Base-by-base conservation (phyloP, 2,113 vertebrate species). In the Haplochromis vanheusdeni region DNA sequence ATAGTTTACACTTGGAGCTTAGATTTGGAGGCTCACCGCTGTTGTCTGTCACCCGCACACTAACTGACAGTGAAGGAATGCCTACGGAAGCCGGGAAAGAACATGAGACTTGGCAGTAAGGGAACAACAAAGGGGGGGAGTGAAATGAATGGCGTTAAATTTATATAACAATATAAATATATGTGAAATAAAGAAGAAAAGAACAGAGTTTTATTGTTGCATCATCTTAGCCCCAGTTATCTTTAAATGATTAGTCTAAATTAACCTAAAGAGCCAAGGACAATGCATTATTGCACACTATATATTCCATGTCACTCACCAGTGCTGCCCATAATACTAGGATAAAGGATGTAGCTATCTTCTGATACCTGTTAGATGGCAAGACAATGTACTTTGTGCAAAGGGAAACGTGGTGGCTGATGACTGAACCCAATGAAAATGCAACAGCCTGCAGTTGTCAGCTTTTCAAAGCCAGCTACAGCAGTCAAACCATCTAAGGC, bases 81-180 rank as follows among this genome's bases (percentile, higher is more conserved):
- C 83, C 89, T 96, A 97, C 95, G 96, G 96, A 87, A 94, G 91
- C 94, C 94, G 40, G 79, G 16, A 83, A 93, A 92, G 94, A 92
- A 93, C 96, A 86, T 17, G 13, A n/a, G 47, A 19, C 7, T 7
- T 12, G 28, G 6, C 10, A 4, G 55, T 3, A 12, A 73, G 40
- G 62, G 19, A 49, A 45, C 56, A 21, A 35, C 6, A 37, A 26
- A 3, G 31, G 14, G 13, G 17, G 8, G 21, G 13, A 6, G 19
- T 4, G 12, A 37, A 54, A 40, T 26, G 6, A 55, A 80, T 23
- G 8, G 5, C 49, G 7, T 37, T 40, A 19, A 8, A 58, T 26
- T 42, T 7, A 11, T 75, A 51, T 21, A 35, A 7, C 4, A 31
- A 31, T 35, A 35, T 21, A 13, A 47, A 31, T 31, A n/a, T 6